Evolutionary conservation across 2,113 vertebrate species (phyloP), one percentile per base, ranked within the genome.

Genomic region (Pardalotus punctatus): DNA sequence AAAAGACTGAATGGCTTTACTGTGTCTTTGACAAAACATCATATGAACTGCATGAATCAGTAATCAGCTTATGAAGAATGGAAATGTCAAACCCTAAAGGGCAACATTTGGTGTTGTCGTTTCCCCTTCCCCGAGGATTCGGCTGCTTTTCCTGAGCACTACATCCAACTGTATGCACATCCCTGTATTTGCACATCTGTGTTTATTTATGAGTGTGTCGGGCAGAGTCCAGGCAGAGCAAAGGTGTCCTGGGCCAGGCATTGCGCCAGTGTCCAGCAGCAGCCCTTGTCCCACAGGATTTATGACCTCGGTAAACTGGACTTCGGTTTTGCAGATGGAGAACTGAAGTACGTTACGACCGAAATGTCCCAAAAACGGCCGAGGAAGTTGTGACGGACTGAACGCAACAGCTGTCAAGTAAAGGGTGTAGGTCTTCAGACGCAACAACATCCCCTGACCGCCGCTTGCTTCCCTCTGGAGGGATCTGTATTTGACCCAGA

Each of bases 21-120:
- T 85, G 70, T 31, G 51, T 89, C 87, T 93, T 89, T 81, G 69
- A 79, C 81, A 92, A 95, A 87, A 84, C 48, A 74, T 78, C 77
- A 31, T 76, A 85, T 40, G 81, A 88, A 72, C 73, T 40, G 69
- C 86, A 81, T 48, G 73, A 86, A 92, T 67, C 72, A 78, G 83
- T 64, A 88, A 96, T 91, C 83, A 64, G 83, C 86, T 94, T 81
- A 88, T 8, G 72, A 67, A 92, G 72, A 92, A 90, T 64, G 72
- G 83, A 86, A 91, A 84, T 67, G 83, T 90, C 94, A 93, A 64
- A 86, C 61, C 94, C 80, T 71, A 64, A 84, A 94, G 89, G 84
- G 77, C 70, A 76, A 57, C 78, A 48, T 53, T 84, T 72, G 73
- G 57, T 84, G 61, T 48, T 3, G 3, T 60, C 47, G 42, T 35